phyloP scores from a whole-genome alignment of 2,797 vertebrate species.

The Rhinophrynus dorsalis region DNA sequence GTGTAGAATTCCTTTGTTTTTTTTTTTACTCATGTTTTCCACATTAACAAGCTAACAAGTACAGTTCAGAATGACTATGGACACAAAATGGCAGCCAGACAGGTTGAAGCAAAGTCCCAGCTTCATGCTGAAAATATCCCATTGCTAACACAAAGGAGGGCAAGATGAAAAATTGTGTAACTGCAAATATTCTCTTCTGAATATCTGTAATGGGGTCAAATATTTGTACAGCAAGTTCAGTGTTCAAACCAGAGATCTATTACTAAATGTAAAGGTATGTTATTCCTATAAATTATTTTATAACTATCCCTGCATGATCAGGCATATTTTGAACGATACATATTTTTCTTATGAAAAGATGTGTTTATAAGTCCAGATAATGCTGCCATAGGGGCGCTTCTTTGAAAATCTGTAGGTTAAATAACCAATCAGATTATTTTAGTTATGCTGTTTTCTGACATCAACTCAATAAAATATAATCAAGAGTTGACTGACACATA shows the following conservation, averaged over 20 bases:
- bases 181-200: conserved; percentile 23
- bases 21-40: no score
- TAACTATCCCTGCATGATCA: neutral
- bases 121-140: neutral
- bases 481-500: no score
- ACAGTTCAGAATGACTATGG: no score
- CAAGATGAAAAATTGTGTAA: neutral
- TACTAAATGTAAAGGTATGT: conserved; percentile 27
- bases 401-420: neutral
- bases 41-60: no score
- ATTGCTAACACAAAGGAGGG: neutral
- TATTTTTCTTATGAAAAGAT: neutral
- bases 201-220: conserved; percentile 24
- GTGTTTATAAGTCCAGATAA: neutral
- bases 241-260: conserved; percentile 1
- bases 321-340: neutral
- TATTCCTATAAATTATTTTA: conserved; percentile 3
- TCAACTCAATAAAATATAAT: no score
- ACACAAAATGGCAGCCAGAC: neutral
- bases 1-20: no score
- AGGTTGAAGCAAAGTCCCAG: neutral
- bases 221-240: conserved; percentile 13
- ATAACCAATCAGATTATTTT: neutral
- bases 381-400: neutral
- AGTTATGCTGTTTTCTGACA: no score